Evolutionary conservation across 2,888 invertebrate genomes (phyloP).

Genomic region (Psylliodes chrysocephalus): DNA sequence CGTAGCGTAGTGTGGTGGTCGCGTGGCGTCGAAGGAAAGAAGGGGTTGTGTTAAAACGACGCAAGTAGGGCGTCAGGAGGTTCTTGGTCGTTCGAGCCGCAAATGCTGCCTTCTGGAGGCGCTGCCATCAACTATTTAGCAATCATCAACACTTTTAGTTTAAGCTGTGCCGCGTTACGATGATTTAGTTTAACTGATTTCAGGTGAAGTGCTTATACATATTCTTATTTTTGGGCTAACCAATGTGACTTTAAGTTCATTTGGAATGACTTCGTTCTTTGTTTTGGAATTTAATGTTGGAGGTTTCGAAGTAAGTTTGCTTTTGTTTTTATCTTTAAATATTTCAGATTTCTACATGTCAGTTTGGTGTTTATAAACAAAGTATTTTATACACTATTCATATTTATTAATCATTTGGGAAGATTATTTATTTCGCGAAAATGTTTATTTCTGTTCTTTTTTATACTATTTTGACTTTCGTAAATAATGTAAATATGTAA

Average conservation of each 20-base stretch:
- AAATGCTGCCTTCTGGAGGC: slow-evolving; percentile 49
- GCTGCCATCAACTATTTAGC: slow-evolving; percentile 47
- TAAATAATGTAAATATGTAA: too few species aligned
- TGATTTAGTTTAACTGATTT: slow-evolving; percentile 39
- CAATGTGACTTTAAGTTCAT: not conserved
- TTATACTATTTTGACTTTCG: too few species aligned
- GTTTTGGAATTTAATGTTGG: not conserved
- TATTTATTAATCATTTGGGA: too few species aligned
- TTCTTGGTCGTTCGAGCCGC: slow-evolving; percentile 47
- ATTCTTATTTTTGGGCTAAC: not conserved
- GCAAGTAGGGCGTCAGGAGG: slow-evolving; percentile 53
- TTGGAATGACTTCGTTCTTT: not conserved
- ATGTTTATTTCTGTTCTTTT: too few species aligned
- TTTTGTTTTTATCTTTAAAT: too few species aligned
- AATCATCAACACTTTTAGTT: slow-evolving; percentile 46
- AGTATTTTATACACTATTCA: too few species aligned
- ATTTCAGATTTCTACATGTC: too few species aligned
- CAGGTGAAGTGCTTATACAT: slow-evolving; percentile 15
- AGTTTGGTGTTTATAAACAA: too few species aligned
- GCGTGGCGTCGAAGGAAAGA: slow-evolving; percentile 38
- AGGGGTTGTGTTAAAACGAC: slow-evolving; percentile 46
- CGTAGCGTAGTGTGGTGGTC: slow-evolving; percentile 21
- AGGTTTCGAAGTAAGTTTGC: slow-evolving; percentile 17
- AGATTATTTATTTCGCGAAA: too few species aligned
- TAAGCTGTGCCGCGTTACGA: slow-evolving; percentile 48